A percentile compares a stretch with the other conserved stretches of the same genome.
These are phyloP conservation scores for Axea sp. DNA, from an alignment of 2,888 invertebrate genomes.

Conservation along the genomic window DNA sequence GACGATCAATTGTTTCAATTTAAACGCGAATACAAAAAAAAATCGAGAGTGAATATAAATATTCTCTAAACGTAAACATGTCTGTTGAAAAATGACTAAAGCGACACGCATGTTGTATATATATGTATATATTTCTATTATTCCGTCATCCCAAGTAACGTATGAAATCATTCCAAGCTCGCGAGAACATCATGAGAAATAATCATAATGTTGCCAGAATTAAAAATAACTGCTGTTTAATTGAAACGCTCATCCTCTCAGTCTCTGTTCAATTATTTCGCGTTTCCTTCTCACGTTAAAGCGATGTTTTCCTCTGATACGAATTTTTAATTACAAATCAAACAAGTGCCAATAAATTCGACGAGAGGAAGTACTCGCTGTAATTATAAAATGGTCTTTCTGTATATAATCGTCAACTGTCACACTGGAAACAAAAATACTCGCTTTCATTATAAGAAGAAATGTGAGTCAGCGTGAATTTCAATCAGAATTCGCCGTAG, in stretches of 20 bases:
- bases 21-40: too few species aligned
- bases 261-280: slow-evolving; percentile 7
- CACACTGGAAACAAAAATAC: neutral
- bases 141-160: slow-evolving; percentile 7
- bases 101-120: too few species aligned
- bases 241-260: slow-evolving; percentile 28
- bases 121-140: slow-evolving; percentile 10
- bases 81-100: too few species aligned
- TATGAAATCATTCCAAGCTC: slow-evolving; percentile 12
- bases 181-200: slow-evolving; percentile 33
- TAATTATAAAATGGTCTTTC: neutral
- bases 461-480: slow-evolving; percentile 1
- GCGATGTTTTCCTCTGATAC: neutral
- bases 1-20: too few species aligned
- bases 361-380: neutral
- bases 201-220: slow-evolving; percentile 35
- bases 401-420: neutral
- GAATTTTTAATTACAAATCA: slow-evolving; percentile 1
- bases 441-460: slow-evolving; percentile 3
- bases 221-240: slow-evolving; percentile 43
- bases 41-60: too few species aligned
- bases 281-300: neutral
- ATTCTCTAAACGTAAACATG: too few species aligned
- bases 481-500: neutral
- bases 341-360: neutral